A percentile compares a stretch with the other conserved stretches of the same genome.
These are phyloP conservation scores for Porites australiensis DNA, from an alignment of 64 coral and sea anemone genomes.

Conservation along the genomic window DNA sequence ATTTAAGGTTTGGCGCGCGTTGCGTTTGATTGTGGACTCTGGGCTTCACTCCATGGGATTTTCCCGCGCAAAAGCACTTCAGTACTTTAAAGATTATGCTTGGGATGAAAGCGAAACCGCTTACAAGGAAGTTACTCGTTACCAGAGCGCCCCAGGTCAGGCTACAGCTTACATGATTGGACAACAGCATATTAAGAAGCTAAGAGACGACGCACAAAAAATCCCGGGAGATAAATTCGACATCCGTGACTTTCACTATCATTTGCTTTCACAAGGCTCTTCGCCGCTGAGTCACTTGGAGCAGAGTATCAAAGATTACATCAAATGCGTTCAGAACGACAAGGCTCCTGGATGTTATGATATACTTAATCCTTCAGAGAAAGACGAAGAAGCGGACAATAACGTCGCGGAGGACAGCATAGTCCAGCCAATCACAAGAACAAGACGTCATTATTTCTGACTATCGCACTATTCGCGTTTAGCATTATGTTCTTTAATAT, in stretches of 20 bases:
- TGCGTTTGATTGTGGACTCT: constrained; percentile 75
- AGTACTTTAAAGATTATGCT: constrained; percentile 52
- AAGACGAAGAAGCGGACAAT: background rate
- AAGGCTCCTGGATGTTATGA: constrained; percentile 56
- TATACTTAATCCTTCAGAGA: constrained; percentile 18
- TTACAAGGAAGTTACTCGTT: constrained; percentile 68
- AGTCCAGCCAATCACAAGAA: background rate
- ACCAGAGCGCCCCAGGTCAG: constrained; percentile 73
- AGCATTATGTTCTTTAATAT: too few relatives aligned
- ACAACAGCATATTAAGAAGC: constrained; percentile 64
- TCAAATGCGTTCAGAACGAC: constrained; percentile 48
- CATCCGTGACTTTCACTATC: constrained; percentile 71
- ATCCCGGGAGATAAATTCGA: constrained; percentile 48
- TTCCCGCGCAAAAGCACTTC: constrained; percentile 43
- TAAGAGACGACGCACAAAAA: constrained; percentile 29
- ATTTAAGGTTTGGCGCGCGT: constrained; percentile 51
- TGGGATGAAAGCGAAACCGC: constrained; percentile 60
- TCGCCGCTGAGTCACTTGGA: constrained; percentile 64
- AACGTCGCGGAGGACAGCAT: background rate
- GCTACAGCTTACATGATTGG: constrained; percentile 84
- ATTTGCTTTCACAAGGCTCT: constrained; percentile 61
- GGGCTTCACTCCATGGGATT: constrained; percentile 71
- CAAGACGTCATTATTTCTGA: constrained; percentile 15
- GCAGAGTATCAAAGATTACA: constrained; percentile 43
- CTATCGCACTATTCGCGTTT: too few relatives aligned